Percentiles rank a stretch among this genome's conserved stretches.
These are phyloP conservation scores for Rhagophthalmus giganteus DNA, from an alignment of 2,888 invertebrate genomes.

Conservation along the genomic window DNA sequence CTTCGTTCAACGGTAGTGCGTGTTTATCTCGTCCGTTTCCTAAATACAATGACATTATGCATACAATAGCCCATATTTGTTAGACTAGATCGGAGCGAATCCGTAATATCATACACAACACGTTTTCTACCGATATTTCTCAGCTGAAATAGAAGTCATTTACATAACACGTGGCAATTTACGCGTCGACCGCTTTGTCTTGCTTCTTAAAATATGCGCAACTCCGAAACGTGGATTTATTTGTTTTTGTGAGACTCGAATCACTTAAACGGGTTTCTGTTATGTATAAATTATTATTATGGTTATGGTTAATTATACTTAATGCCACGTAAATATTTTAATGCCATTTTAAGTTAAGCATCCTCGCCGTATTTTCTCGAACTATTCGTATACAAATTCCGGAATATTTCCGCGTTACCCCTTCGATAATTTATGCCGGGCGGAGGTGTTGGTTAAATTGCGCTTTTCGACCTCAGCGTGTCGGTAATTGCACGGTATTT, in stretches of 20 bases:
- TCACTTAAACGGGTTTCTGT: constrained; percentile 18
- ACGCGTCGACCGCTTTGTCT: constrained; percentile 22
- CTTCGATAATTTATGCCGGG: no score
- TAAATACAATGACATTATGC: constrained; percentile 21
- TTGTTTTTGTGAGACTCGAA: constrained; percentile 23
- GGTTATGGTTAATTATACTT: constrained; percentile 15
- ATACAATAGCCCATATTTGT: constrained; percentile 26
- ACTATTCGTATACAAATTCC: neutral
- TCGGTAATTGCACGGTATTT: constrained; percentile 30
- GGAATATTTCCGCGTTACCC: constrained; percentile 1
- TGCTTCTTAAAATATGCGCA: constrained; percentile 21
- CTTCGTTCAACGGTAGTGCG: no score
- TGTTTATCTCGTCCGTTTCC: no score
- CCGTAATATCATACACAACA: constrained; percentile 25
- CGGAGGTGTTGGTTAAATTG: constrained; percentile 7
- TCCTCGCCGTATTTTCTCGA: neutral
- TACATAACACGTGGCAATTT: constrained; percentile 32
- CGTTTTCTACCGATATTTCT: constrained; percentile 22
- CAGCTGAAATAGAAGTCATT: constrained; percentile 17
- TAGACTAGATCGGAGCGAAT: constrained; percentile 23
- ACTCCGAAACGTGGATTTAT: constrained; percentile 18
- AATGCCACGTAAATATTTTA: neutral
- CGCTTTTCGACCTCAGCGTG: constrained; percentile 19
- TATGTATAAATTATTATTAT: constrained; percentile 21
- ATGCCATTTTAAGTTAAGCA: neutral